Conservation (phyloP, 2,113 vertebrate species). For the Halichoeres trimaculatus region DNA sequence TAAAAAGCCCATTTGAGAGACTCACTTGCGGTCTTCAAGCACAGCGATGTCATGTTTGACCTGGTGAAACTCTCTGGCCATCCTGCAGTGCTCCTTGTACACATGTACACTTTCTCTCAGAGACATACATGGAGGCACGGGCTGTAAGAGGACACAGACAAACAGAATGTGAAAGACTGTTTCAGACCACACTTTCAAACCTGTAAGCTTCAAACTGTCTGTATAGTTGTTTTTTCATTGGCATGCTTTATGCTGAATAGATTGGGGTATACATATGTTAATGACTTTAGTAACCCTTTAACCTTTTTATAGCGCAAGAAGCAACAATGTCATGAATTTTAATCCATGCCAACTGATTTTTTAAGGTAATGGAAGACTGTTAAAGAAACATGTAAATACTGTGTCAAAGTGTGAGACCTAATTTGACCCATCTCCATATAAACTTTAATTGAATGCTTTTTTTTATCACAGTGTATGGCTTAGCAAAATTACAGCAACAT, state of each 20-base stretch:
- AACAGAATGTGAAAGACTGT: not conserved
- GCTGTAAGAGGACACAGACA: conserved; percentile 80
- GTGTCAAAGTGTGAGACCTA: not conserved
- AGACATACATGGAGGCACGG: conserved; percentile 91
- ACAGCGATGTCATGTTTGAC: conserved; percentile 93
- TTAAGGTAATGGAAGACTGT: not conserved
- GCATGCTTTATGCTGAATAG: not conserved
- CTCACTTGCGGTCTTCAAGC: conserved; percentile 97
- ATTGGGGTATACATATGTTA: not conserved
- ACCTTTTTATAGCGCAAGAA: not conserved
- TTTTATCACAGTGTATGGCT: not conserved
- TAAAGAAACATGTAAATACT: not conserved
- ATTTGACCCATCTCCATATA: not conserved
- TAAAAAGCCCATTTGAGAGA: conserved; percentile 2
- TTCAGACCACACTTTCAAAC: not conserved
- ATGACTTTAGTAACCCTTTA: not conserved
- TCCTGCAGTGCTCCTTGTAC: conserved; percentile 95
- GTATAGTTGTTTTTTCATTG: not conserved
- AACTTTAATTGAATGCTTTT: too few relatives aligned
- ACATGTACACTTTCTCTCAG: conserved; percentile 94
- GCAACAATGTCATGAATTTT: not conserved
- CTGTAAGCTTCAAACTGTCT: not conserved
- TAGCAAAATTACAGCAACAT: too few relatives aligned
- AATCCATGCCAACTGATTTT: not conserved
- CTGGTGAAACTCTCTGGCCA: conserved; percentile 95